Percentiles rank a stretch among this genome's conserved stretches.
Evolutionary conservation across 2,888 invertebrate species (phyloP).

Genomic region (Coecobrya sp.): DNA sequence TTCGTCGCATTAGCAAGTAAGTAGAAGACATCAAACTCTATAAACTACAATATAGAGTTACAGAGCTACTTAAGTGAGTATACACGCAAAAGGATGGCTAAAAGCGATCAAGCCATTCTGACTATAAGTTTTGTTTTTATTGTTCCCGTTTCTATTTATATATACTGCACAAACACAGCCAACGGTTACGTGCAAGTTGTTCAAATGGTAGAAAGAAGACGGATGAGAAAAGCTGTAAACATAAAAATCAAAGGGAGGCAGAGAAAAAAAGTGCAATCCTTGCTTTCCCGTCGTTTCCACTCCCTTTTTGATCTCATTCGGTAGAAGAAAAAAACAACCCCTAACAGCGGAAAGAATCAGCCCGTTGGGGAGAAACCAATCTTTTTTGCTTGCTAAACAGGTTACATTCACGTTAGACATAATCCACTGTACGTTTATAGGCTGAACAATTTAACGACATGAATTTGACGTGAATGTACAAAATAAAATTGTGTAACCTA

Average conservation of each 20-base stretch:
- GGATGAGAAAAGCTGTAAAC: conserved; percentile 49
- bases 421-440: too few species aligned
- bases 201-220: neutral
- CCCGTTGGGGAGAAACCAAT: conserved; percentile 30
- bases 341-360: neutral
- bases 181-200: neutral
- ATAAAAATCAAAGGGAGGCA: conserved; percentile 52
- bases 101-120: neutral
- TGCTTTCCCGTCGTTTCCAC: conserved; percentile 53
- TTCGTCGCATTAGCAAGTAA: conserved; percentile 30
- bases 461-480: too few species aligned
- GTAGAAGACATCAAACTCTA: neutral
- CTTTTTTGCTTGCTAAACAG: neutral
- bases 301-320: conserved; percentile 2
- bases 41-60: neutral
- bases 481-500: too few species aligned
- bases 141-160: conserved; percentile 31
- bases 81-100: neutral
- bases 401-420: too few species aligned
- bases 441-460: too few species aligned
- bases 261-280: conserved; percentile 66
- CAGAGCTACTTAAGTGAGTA: neutral
- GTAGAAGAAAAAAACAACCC: conserved; percentile 16
- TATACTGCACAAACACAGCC: neutral
- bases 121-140: conserved; percentile 46